These are phyloP conservation scores for Rhopalosiphum nymphaeae DNA, from an alignment of 2,888 invertebrate species.

Conservation along the genomic window DNA sequence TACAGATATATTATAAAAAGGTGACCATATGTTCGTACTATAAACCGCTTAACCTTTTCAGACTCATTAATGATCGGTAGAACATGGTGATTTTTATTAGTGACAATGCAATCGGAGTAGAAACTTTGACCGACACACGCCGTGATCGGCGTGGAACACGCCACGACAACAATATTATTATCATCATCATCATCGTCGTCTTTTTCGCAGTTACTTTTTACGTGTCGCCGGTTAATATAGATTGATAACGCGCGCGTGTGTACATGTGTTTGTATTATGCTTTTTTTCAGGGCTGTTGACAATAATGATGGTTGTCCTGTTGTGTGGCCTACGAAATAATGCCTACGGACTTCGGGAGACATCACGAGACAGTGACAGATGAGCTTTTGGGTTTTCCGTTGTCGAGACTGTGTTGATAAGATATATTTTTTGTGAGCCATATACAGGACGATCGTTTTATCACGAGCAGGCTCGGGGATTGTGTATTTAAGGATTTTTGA, in stretches of 20 bases:
- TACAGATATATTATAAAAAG: neutral
- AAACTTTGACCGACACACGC: neutral
- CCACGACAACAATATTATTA: neutral
- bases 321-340: neutral
- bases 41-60: neutral
- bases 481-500: neutral
- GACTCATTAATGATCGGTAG: neutral
- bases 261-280: neutral
- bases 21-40: neutral
- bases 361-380: constrained; percentile 54
- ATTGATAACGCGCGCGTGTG: constrained; percentile 20
- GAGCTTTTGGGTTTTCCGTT: constrained; percentile 43
- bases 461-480: neutral
- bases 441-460: neutral
- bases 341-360: neutral
- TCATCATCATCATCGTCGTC: neutral
- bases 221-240: constrained; percentile 44
- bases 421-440: neutral
- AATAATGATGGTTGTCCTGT: neutral
- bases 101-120: neutral
- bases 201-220: neutral
- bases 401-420: constrained; percentile 24
- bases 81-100: neutral
- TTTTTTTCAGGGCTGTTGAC: neutral
- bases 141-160: neutral